phyloP scores from a whole-genome alignment of 2,888 invertebrate genomes.

The Catocala nupta region DNA sequence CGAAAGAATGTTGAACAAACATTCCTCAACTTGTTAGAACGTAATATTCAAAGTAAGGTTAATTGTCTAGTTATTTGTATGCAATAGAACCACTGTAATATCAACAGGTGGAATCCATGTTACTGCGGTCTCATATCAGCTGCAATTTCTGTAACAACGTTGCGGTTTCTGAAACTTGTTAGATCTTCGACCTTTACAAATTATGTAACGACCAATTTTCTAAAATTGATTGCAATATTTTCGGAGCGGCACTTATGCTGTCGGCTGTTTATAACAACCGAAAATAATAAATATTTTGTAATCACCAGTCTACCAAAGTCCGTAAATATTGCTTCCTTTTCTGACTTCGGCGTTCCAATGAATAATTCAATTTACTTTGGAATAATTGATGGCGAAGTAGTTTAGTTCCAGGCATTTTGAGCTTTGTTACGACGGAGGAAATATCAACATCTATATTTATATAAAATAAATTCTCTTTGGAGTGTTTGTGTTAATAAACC shows the following conservation, averaged over 20 bases:
- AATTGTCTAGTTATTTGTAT: conserved; percentile 32
- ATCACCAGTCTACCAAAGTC: conserved; percentile 31
- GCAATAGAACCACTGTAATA: conserved; percentile 26
- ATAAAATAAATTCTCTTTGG: neutral
- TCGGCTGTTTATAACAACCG: conserved; percentile 22
- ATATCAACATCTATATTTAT: conserved; percentile 1
- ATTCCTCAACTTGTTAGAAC: conserved; percentile 4
- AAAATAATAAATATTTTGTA: conserved; percentile 44
- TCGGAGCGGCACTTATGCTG: conserved; percentile 23
- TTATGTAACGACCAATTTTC: conserved; percentile 40
- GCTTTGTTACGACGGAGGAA: conserved; percentile 14
- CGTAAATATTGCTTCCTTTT: conserved; percentile 38
- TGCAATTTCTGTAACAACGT: conserved; percentile 47
- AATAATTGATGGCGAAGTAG: conserved; percentile 27
- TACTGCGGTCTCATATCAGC: conserved; percentile 41
- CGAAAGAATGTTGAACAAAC: neutral
- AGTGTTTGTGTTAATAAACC: conserved; percentile 10
- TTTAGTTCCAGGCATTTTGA: conserved; percentile 16
- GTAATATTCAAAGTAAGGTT: conserved; percentile 10
- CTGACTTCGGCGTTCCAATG: conserved; percentile 31
- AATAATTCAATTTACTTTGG: conserved; percentile 49
- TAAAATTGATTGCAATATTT: conserved; percentile 46
- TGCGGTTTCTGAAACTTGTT: conserved; percentile 45
- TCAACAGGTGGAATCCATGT: conserved; percentile 35
- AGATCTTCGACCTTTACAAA: conserved; percentile 43